Evolutionary conservation across 2,888 invertebrate genomes (phyloP).

Genomic region (Exocentrus adspersus): DNA sequence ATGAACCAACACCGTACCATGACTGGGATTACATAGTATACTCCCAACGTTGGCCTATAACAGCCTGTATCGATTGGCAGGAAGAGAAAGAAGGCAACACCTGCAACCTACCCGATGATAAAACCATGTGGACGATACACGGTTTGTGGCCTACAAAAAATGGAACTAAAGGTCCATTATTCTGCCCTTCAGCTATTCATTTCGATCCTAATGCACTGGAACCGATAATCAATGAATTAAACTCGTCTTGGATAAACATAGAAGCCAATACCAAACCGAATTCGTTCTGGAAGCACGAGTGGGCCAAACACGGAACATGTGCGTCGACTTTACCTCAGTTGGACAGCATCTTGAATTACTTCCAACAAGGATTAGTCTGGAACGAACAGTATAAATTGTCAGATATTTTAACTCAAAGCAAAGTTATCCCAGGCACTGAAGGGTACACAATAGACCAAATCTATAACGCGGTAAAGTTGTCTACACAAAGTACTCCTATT

Average conservation of each 20-base stretch:
- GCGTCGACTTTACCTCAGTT: slow-evolving; percentile 69
- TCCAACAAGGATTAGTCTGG: slow-evolving; percentile 72
- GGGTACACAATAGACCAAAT: slow-evolving; percentile 65
- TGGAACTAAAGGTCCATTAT: slow-evolving; percentile 74
- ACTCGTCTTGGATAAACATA: slow-evolving; percentile 76
- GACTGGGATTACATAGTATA: slow-evolving; percentile 81
- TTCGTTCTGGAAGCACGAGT: slow-evolving; percentile 82
- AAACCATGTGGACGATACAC: slow-evolving; percentile 80
- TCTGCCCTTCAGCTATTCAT: slow-evolving; percentile 75
- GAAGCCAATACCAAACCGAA: slow-evolving; percentile 67
- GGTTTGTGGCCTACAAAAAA: slow-evolving; percentile 83
- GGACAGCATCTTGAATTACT: slow-evolving; percentile 75
- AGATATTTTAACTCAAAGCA: slow-evolving; percentile 67
- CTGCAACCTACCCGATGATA: slow-evolving; percentile 72
- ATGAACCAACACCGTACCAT: slow-evolving; percentile 40
- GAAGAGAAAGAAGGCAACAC: slow-evolving; percentile 68
- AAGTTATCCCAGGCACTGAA: slow-evolving; percentile 68
- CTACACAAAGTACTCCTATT: slow-evolving; percentile 69
- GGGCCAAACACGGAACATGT: slow-evolving; percentile 87
- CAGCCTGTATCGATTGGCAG: slow-evolving; percentile 78
- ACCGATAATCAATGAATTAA: slow-evolving; percentile 64
- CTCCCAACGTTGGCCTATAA: slow-evolving; percentile 83
- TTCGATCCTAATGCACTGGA: slow-evolving; percentile 72
- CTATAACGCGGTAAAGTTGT: slow-evolving; percentile 66
- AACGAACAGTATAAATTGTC: slow-evolving; percentile 71